These are phyloP conservation scores for Zeuzera pyrina DNA, from an alignment of 2,888 invertebrate genomes.

Conservation along the genomic window DNA sequence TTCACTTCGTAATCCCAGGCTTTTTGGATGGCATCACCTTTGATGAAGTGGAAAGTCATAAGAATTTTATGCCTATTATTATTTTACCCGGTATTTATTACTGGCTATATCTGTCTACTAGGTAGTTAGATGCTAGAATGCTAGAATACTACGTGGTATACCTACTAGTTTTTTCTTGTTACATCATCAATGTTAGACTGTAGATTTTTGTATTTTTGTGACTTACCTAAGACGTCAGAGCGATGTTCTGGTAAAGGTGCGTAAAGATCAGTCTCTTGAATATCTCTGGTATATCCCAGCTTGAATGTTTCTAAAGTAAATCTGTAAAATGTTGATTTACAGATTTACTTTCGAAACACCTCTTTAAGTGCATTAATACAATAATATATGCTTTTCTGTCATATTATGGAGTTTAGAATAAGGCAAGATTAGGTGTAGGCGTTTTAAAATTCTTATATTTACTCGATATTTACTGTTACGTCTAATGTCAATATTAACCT, in stretches of 20 bases:
- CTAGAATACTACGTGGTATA: background rate
- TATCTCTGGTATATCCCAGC: conserved; percentile 77
- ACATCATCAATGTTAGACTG: background rate
- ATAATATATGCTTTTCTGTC: too few relatives aligned
- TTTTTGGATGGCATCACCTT: conserved; percentile 75
- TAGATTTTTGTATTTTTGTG: background rate
- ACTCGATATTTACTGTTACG: too few relatives aligned
- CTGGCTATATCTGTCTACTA: too few relatives aligned
- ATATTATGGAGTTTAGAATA: too few relatives aligned
- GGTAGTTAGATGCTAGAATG: too few relatives aligned
- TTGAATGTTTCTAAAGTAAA: conserved; percentile 81
- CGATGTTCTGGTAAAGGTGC: conserved; percentile 79
- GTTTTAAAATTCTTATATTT: too few relatives aligned
- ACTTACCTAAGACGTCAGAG: conserved; percentile 64
- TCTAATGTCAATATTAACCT: too few relatives aligned
- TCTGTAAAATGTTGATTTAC: conserved; percentile 48
- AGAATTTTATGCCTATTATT: too few relatives aligned
- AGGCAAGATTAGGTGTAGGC: too few relatives aligned
- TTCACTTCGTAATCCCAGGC: conserved; percentile 76
- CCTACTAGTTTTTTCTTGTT: background rate
- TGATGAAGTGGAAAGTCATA: too few relatives aligned
- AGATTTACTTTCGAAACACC: background rate
- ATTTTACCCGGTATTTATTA: too few relatives aligned
- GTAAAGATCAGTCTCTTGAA: conserved; percentile 77
- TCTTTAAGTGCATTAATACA: too few relatives aligned